Evolutionary conservation across 2,113 vertebrate genomes (phyloP).

Genomic region (Dipodomys ordii): DNA sequence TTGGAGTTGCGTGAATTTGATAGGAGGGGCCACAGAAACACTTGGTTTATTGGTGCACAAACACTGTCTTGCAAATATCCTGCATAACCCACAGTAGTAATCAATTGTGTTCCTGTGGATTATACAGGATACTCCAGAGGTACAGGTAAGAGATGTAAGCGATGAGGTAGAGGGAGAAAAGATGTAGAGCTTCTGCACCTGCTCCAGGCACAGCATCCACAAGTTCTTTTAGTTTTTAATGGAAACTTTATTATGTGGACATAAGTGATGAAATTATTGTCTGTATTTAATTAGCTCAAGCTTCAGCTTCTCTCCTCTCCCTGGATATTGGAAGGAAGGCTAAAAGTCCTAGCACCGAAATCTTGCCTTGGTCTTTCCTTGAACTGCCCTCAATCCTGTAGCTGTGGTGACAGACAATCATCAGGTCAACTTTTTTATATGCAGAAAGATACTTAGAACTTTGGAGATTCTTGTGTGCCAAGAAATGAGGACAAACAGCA

Average conservation of each 20-base stretch:
- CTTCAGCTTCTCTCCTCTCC: background rate
- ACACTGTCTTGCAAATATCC: background rate
- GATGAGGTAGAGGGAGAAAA: background rate
- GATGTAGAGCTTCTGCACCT: too few relatives aligned
- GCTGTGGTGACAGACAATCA: background rate
- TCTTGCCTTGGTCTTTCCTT: background rate
- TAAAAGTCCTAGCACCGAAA: background rate
- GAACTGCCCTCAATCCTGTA: background rate
- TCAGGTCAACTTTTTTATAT: background rate
- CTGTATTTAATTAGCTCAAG: too few relatives aligned
- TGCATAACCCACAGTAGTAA: too few relatives aligned
- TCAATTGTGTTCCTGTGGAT: too few relatives aligned
- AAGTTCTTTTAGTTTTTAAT: background rate
- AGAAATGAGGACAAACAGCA: background rate
- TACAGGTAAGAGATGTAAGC: background rate
- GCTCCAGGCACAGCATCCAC: too few relatives aligned
- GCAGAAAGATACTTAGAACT: background rate
- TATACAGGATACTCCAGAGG: background rate
- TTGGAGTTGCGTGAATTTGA: background rate
- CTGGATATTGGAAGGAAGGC: background rate
- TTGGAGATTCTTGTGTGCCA: background rate
- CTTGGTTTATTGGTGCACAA: background rate
- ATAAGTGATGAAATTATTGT: background rate
- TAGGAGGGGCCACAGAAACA: background rate
- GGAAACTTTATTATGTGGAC: background rate